Base-by-base conservation (phyloP, 2,797 vertebrate species). In the Rhodeus uyekii region DNA sequence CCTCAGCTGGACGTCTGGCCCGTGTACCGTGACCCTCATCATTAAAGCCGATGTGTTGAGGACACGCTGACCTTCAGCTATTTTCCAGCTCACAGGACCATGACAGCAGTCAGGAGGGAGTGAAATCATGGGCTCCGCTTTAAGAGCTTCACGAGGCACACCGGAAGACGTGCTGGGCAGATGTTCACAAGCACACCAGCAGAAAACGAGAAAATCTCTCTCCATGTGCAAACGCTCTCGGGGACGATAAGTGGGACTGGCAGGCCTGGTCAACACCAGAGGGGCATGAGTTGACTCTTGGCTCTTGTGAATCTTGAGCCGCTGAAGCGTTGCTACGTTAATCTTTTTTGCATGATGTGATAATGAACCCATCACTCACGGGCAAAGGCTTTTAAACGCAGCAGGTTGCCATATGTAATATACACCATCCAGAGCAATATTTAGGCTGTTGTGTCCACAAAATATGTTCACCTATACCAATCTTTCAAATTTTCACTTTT, bases 321-420 rank as follows among this genome's bases (percentile, higher is more conserved):
- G 53, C 8, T 77, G 83, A 77, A 48, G 83, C 27, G 24, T 83
- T 27, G 38, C n/a, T 3, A 64, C 8, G 9, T 68, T 86, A 80
- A 86, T 86, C 65, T 73, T 63, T 85, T 83, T 71, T 86, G 71
- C 71, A 72, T 80, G 53, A 86, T 64, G 81, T 83, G 84, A 76
- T 80, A 67, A 80, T 86, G 77, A 83, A 86, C 80, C 77, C 38
- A 46, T 76, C 53, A 42, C 48, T 76, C 3, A 19, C 34, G 38
- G 75, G 69, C 32, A 69, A 58, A 78, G 8, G 48, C 36, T 48
- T 68, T 80, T 63, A 83, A 65, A n/a, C 27, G 27, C 72, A 84
- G 60, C 22, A 53, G 58, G 63, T 12, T 48, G 22, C 63, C 32
- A 27, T 61, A 64, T 18, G 18, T n/a, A 78, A 38, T 65, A 19